Evolutionary conservation across 2,888 invertebrate genomes (phyloP).

Genomic region (Scaptomyza parva): DNA sequence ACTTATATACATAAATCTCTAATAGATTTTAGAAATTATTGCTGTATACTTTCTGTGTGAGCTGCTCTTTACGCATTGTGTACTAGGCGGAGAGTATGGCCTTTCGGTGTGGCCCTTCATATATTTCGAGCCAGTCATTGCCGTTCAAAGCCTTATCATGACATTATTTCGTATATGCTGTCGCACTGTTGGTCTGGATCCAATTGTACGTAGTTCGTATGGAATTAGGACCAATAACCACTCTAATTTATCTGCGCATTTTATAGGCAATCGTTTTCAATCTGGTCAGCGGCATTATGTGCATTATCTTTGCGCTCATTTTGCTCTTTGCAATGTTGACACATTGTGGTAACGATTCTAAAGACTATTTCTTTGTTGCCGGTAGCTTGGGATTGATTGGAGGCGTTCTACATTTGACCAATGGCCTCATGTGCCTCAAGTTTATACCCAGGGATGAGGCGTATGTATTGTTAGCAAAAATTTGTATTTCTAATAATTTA

Average conservation of each 20-base stretch:
- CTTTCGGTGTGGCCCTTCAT: constrained; percentile 41
- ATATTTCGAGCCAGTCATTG: constrained; percentile 51
- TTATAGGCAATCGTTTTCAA: constrained; percentile 62
- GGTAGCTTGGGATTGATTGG: constrained; percentile 43
- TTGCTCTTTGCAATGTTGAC: constrained; percentile 42
- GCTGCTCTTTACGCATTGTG: constrained; percentile 48
- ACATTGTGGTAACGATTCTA: constrained; percentile 57
- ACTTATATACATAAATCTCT: neutral
- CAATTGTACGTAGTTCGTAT: constrained; percentile 55
- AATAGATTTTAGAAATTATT: constrained; percentile 50
- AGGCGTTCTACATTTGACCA: constrained; percentile 56
- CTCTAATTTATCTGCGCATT: neutral
- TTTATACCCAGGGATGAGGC: constrained; percentile 58
- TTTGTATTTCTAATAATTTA: neutral
- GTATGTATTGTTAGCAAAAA: constrained; percentile 50
- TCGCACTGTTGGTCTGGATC: constrained; percentile 64
- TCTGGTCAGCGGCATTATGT: constrained; percentile 44
- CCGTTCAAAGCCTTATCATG: constrained; percentile 38
- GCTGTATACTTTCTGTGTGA: constrained; percentile 33
- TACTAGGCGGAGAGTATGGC: constrained; percentile 54
- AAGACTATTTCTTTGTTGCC: constrained; percentile 35
- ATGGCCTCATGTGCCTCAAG: constrained; percentile 53
- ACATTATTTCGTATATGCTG: constrained; percentile 39
- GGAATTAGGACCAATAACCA: neutral
- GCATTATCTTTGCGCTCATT: constrained; percentile 21